Conservation (phyloP, 2,888 invertebrate species). For the Dicycla oo region DNA sequence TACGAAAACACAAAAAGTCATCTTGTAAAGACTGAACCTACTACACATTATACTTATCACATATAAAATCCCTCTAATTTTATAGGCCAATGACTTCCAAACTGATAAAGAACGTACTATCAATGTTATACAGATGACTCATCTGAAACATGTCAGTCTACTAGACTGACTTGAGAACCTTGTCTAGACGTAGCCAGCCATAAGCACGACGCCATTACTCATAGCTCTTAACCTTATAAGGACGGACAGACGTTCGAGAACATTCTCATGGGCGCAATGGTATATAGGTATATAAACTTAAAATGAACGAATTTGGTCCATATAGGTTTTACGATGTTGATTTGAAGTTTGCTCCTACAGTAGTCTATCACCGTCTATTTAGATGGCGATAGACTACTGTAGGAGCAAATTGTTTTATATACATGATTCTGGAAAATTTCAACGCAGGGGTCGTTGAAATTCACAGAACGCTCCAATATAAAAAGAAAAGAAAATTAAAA, state of each 20-base stretch:
- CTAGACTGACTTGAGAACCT: conserved; percentile 5
- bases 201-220: conserved; percentile 5
- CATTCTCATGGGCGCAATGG: conserved; percentile 22
- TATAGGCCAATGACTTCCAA: conserved; percentile 26
- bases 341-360: no score
- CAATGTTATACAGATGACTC: conserved; percentile 40
- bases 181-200: conserved; percentile 36
- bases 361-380: no score
- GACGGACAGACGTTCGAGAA: conserved; percentile 33
- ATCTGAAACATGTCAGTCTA: conserved; percentile 28
- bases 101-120: conserved; percentile 50
- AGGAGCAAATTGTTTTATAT: background rate
- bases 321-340: conserved; percentile 20
- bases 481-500: background rate
- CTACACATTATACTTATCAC: background rate
- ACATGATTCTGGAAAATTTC: no score
- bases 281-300: conserved; percentile 12
- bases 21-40: background rate
- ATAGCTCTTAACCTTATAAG: conserved; percentile 31
- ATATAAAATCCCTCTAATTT: conserved; percentile 5
- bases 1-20: background rate
- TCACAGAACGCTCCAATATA: background rate
- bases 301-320: conserved; percentile 29
- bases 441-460: no score
- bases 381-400: background rate